Evolutionary conservation across 2,113 vertebrate genomes (phyloP).

Genomic region (Siniperca chuatsi): DNA sequence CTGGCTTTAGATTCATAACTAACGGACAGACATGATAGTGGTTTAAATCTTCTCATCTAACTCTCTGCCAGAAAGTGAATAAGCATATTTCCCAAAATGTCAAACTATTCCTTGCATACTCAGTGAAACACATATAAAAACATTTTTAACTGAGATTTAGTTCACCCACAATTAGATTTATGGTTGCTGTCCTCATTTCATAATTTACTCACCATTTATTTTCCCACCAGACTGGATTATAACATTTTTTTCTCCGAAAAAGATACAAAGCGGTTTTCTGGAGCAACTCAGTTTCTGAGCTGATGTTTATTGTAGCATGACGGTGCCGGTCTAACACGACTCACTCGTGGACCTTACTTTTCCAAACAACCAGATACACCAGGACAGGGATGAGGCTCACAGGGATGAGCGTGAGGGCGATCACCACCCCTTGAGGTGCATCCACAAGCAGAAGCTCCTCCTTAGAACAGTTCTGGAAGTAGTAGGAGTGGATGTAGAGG

Average conservation of each 20-base stretch:
- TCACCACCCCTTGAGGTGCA: slow-evolving; percentile 64
- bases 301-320: background rate
- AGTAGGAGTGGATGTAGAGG: slow-evolving; percentile 64
- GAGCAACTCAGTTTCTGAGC: no score
- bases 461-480: slow-evolving; percentile 69
- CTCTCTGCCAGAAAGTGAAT: no score
- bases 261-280: no score
- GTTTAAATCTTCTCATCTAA: no score
- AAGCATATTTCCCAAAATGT: no score
- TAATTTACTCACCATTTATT: background rate
- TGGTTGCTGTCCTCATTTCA: background rate
- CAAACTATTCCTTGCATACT: no score
- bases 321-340: background rate
- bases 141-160: no score
- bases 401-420: slow-evolving; percentile 76
- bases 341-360: slow-evolving; percentile 64
- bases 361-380: slow-evolving; percentile 75
- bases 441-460: slow-evolving; percentile 46
- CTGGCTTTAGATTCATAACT: no score
- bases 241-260: no score
- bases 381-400: slow-evolving; percentile 78
- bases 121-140: no score
- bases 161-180: background rate
- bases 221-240: background rate
- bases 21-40: no score